Percentiles rank a stretch among this genome's conserved stretches.
Evolutionary conservation across 2,888 invertebrate genomes (phyloP).

Genomic region (Ichneumoninae sp.): DNA sequence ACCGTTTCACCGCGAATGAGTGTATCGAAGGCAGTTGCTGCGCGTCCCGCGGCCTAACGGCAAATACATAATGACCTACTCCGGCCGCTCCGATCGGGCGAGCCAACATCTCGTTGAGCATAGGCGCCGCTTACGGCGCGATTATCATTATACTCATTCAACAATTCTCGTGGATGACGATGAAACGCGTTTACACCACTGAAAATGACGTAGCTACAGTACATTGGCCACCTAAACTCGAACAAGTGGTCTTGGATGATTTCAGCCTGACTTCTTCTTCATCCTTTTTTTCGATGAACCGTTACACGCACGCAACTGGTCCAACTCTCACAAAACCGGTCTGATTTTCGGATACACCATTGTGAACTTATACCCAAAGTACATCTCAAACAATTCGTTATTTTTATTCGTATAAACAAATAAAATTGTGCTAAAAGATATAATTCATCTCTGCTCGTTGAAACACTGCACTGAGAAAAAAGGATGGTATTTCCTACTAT

Average conservation of each 20-base stretch:
- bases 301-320: slow-evolving; percentile 38
- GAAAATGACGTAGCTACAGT: slow-evolving; percentile 10
- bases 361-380: not conserved
- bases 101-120: not conserved
- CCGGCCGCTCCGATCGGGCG: slow-evolving; percentile 41
- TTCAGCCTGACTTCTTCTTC: slow-evolving; percentile 42
- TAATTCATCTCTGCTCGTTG: too few species aligned
- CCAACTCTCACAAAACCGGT: not conserved
- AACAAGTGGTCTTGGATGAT: slow-evolving; percentile 23
- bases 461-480: too few species aligned
- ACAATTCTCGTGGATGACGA: slow-evolving; percentile 1
- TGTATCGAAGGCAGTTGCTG: slow-evolving; percentile 5
- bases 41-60: slow-evolving; percentile 74
- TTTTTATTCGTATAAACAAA: too few species aligned
- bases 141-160: slow-evolving; percentile 27
- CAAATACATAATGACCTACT: slow-evolving; percentile 76
- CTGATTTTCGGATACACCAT: not conserved
- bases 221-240: slow-evolving; percentile 12
- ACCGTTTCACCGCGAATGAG: slow-evolving; percentile 25
- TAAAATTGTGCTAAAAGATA: too few species aligned
- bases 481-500: too few species aligned
- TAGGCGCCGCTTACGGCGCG: slow-evolving; percentile 41
- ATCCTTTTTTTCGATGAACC: slow-evolving; percentile 40
- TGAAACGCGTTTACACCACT: slow-evolving; percentile 44
- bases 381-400: not conserved